Percentiles rank a stretch among this genome's conserved stretches.
Evolutionary conservation across 1,140 invertebrate species (phyloP).

Genomic region (Megathymus violae): DNA sequence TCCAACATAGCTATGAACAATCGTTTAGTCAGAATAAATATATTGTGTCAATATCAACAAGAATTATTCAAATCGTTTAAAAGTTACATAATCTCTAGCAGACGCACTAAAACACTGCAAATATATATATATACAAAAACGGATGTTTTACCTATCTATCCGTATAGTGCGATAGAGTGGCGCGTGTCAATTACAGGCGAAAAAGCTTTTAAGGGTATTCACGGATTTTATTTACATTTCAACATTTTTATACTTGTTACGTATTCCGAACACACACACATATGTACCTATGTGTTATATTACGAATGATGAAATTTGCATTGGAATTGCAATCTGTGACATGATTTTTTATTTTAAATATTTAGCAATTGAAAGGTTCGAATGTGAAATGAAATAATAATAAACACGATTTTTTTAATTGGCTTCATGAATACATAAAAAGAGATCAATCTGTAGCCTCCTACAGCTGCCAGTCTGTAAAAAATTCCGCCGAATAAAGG

Average conservation of each 20-base stretch:
- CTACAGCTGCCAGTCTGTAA: no score
- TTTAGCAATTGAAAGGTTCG: neutral
- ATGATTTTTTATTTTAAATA: constrained; percentile 4
- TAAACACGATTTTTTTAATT: no score
- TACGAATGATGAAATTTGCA: neutral
- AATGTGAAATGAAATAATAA: no score
- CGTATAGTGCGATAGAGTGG: constrained; percentile 7
- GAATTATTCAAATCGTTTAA: no score
- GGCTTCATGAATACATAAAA: no score
- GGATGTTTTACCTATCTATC: constrained; percentile 1
- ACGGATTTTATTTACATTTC: constrained; percentile 7
- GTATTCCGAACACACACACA: no score
- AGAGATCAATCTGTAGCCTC: no score
- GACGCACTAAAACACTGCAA: neutral
- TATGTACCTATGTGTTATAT: neutral
- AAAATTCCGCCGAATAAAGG: no score
- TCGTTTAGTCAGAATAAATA: no score
- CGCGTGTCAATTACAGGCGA: constrained; percentile 17
- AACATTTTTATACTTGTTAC: constrained; percentile 14
- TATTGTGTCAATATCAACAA: no score
- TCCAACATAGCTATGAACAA: no score
- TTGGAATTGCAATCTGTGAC: constrained; percentile 7
- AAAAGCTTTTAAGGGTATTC: constrained; percentile 10
- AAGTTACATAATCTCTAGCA: no score
- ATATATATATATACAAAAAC: neutral